These are phyloP conservation scores for Heliothis peltigera DNA, from an alignment of 2,888 invertebrate genomes.

Conservation along the genomic window DNA sequence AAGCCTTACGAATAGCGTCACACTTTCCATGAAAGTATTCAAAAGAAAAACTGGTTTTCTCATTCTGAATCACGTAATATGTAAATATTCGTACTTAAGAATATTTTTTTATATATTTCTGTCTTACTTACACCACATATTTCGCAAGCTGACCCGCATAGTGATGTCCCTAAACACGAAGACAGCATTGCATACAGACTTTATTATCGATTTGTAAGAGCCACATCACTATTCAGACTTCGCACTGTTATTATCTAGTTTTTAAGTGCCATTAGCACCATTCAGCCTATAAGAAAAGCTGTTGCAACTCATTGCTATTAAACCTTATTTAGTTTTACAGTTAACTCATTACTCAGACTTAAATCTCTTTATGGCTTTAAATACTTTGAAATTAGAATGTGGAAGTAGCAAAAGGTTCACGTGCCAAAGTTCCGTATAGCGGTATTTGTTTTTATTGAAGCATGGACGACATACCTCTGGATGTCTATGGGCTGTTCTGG, in stretches of 20 bases:
- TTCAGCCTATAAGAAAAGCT: slow-evolving; percentile 30
- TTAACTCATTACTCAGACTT: slow-evolving; percentile 4
- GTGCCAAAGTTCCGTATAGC: slow-evolving; percentile 3
- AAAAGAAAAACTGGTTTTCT: slow-evolving; percentile 10
- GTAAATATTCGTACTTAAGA: not conserved
- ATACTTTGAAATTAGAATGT: slow-evolving; percentile 31
- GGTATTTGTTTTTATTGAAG: not conserved
- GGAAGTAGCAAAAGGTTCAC: slow-evolving; percentile 27
- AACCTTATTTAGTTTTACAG: slow-evolving; percentile 39
- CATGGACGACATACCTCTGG: not conserved
- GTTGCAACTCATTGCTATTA: slow-evolving; percentile 43
- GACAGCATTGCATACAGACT: slow-evolving; percentile 50
- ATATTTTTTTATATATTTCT: slow-evolving; percentile 7
- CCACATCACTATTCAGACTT: slow-evolving; percentile 43
- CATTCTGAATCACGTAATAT: slow-evolving; percentile 21
- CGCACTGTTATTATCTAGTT: slow-evolving; percentile 39
- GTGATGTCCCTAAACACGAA: slow-evolving; percentile 64
- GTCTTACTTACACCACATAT: slow-evolving; percentile 53
- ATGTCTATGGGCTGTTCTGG: not conserved
- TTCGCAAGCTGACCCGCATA: slow-evolving; percentile 68
- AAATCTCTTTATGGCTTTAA: slow-evolving; percentile 1
- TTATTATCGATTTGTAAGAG: slow-evolving; percentile 49
- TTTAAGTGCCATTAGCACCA: slow-evolving; percentile 51
- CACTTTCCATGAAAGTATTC: slow-evolving; percentile 48
- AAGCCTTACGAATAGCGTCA: slow-evolving; percentile 6